Evolutionary conservation across 2,113 vertebrate species (phyloP).

Genomic region (Scophthalmus maximus): DNA sequence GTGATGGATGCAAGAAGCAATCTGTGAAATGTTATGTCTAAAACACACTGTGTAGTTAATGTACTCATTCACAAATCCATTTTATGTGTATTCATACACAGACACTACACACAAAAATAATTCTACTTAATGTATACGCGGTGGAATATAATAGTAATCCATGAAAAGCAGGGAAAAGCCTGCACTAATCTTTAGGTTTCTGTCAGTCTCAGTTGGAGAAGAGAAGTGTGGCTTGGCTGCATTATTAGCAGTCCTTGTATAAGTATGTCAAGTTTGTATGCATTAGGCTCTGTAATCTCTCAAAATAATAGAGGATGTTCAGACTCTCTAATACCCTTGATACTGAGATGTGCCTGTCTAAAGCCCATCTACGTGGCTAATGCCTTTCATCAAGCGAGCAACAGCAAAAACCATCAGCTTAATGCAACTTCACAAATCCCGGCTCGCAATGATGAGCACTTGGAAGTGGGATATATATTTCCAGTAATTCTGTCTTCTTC

Average conservation of each 20-base stretch:
- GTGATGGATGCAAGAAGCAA: no score
- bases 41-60: not conserved
- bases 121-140: constrained; percentile 10
- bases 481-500: constrained; percentile 44
- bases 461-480: constrained; percentile 49
- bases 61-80: not conserved
- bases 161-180: constrained; percentile 27
- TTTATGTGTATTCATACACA: constrained; percentile 11
- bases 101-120: not conserved
- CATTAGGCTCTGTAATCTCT: constrained; percentile 24
- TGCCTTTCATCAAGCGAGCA: constrained; percentile 53
- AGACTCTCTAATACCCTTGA: constrained; percentile 23
- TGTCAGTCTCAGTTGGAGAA: not conserved
- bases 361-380: constrained; percentile 41
- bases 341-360: constrained; percentile 4
- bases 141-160: constrained; percentile 36
- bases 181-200: constrained; percentile 39
- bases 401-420: constrained; percentile 42
- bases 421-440: constrained; percentile 57
- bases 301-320: constrained; percentile 24
- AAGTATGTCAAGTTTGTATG: constrained; percentile 2
- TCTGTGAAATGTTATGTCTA: not conserved
- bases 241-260: constrained; percentile 9
- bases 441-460: constrained; percentile 42
- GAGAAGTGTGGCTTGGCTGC: not conserved